A percentile compares a stretch with the other conserved stretches of the same genome.
These are phyloP conservation scores for Pseudoatta argentina DNA, from an alignment of 1,140 invertebrate genomes.

Conservation along the genomic window DNA sequence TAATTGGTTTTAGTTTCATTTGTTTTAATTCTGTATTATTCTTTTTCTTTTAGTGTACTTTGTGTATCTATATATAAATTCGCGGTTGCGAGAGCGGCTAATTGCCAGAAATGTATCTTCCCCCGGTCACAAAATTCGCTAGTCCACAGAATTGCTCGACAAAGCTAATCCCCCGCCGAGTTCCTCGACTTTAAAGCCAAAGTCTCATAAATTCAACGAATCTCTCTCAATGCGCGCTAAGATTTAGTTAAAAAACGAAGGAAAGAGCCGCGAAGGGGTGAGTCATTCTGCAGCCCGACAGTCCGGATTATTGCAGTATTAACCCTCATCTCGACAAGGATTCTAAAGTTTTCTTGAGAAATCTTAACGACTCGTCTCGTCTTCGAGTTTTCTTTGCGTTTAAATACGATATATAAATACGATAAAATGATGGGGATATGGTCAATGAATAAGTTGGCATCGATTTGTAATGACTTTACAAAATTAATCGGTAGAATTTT, in stretches of 20 bases:
- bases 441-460: neutral
- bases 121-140: constrained; percentile 33
- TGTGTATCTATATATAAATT: constrained; percentile 24
- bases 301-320: constrained; percentile 49
- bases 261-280: neutral
- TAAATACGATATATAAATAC: neutral
- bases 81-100: neutral
- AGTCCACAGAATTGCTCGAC: constrained; percentile 20
- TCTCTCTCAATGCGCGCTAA: constrained; percentile 33
- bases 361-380: neutral
- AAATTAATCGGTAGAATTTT: neutral
- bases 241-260: constrained; percentile 40
- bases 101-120: constrained; percentile 35
- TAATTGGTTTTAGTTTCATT: neutral
- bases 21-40: neutral
- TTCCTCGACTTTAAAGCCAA: constrained; percentile 31
- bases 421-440: neutral
- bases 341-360: constrained; percentile 37
- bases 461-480: neutral
- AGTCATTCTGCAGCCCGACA: constrained; percentile 13
- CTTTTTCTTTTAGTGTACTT: neutral
- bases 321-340: constrained; percentile 3
- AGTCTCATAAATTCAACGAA: constrained; percentile 43
- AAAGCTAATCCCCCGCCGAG: constrained; percentile 30
- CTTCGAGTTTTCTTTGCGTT: neutral